A percentile compares a stretch with the other conserved stretches of the same genome.
These are phyloP conservation scores for Drosophila burlai DNA, from an alignment of 1,140 invertebrate species.

Conservation along the genomic window DNA sequence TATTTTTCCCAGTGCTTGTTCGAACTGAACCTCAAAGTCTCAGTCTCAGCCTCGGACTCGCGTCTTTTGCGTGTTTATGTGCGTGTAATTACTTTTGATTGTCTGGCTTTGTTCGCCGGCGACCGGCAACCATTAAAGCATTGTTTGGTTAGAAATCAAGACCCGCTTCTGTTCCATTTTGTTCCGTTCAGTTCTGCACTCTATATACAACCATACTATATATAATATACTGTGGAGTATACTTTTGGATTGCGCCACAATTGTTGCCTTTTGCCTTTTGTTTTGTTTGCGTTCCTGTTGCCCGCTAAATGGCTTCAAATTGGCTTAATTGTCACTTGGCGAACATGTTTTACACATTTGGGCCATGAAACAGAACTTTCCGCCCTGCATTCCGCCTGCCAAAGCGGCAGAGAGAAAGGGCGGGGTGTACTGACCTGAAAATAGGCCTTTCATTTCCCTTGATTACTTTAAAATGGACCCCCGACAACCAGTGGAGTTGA, in stretches of 20 bases:
- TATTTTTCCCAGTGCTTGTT: constrained; percentile 10
- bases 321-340: constrained; percentile 81
- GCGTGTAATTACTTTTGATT: constrained; percentile 83
- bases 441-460: constrained; percentile 44
- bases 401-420: too few relatives aligned
- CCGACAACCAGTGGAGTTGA: constrained; percentile 38
- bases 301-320: constrained; percentile 77
- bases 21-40: constrained; percentile 9
- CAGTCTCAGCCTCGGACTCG: constrained; percentile 36
- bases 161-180: constrained; percentile 23
- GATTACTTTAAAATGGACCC: constrained; percentile 77
- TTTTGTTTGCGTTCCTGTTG: constrained; percentile 38
- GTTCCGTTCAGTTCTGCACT: not conserved
- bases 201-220: constrained; percentile 11
- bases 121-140: constrained; percentile 58
- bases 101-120: constrained; percentile 61
- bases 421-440: constrained; percentile 62
- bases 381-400: constrained; percentile 42
- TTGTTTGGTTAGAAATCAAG: constrained; percentile 59
- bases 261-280: constrained; percentile 11
- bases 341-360: constrained; percentile 69
- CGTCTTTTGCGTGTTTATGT: constrained; percentile 76
- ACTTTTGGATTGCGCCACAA: constrained; percentile 22
- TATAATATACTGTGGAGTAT: not conserved
- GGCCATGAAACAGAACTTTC: constrained; percentile 28